Conservation (phyloP, 2,113 vertebrate species). For the Strix uralensis region DNA sequence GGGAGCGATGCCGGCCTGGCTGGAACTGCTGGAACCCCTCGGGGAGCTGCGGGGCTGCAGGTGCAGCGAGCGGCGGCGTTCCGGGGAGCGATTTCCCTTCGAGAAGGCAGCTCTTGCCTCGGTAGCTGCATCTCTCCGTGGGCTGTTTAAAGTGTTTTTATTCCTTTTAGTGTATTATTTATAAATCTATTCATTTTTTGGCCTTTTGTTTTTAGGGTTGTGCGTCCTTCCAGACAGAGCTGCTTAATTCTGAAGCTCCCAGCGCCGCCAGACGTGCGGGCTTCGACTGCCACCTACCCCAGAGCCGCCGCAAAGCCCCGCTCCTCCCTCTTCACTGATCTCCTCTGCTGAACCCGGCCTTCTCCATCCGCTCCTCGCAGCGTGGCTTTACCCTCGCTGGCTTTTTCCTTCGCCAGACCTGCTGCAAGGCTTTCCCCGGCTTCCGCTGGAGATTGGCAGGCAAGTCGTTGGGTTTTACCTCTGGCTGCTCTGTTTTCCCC, state of each 20-base stretch:
- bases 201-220: constrained; percentile 13
- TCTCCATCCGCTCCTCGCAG: not conserved
- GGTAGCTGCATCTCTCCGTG: constrained; percentile 8
- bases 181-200: constrained; percentile 23
- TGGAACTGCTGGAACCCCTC: not conserved
- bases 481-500: not conserved
- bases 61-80: not conserved
- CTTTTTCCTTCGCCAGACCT: not conserved
- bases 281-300: not conserved
- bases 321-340: not conserved
- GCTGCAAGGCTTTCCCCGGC: not conserved
- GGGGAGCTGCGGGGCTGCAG: not conserved
- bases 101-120: not conserved
- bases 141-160: constrained; percentile 56
- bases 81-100: not conserved
- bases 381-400: not conserved
- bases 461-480: not conserved
- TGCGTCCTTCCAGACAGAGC: not conserved
- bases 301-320: not conserved
- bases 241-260: not conserved
- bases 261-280: fast-evolving
- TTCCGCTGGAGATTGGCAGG: not conserved
- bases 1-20: not conserved
- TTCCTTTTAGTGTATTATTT: constrained; percentile 49
- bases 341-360: too few relatives aligned